phyloP scores from a whole-genome alignment of 2,113 vertebrate genomes.

The Neotragus pygmaeus region DNA sequence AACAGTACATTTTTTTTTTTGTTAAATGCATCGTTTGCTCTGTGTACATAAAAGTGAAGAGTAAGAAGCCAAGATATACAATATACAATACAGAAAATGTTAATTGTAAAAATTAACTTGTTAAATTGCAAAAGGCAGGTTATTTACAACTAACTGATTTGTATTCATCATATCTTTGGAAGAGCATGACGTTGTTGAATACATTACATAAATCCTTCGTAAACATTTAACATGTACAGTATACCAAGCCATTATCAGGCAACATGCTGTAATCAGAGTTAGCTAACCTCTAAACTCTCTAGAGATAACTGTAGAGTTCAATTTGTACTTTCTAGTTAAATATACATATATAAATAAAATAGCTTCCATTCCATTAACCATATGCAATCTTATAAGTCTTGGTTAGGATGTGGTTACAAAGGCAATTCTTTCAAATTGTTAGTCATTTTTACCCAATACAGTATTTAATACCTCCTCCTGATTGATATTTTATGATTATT shows the following conservation, averaged over 20 bases:
- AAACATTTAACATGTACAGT: not conserved
- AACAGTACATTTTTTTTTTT: not conserved
- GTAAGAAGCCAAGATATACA: not conserved
- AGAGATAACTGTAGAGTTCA: not conserved
- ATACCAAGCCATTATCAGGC: not conserved
- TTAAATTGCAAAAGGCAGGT: not conserved
- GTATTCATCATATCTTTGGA: not conserved
- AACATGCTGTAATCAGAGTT: not conserved
- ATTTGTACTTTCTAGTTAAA: not conserved
- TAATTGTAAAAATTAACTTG: slow-evolving; percentile 2
- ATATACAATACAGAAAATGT: not conserved
- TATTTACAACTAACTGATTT: slow-evolving; percentile 11
- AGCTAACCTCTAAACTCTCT: not conserved
- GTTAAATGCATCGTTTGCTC: not conserved
- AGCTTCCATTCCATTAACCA: not conserved
- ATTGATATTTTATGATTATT: not conserved
- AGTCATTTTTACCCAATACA: not conserved
- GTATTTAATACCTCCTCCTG: not conserved
- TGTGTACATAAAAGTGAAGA: not conserved
- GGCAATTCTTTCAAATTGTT: slow-evolving; percentile 21
- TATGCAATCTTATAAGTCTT: not conserved
- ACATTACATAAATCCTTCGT: not conserved
- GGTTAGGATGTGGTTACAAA: not conserved
- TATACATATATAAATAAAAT: not conserved
- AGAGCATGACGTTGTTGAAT: not conserved